phyloP scores from a whole-genome alignment of 2,797 vertebrate species.

The Dryobates pubescens region DNA sequence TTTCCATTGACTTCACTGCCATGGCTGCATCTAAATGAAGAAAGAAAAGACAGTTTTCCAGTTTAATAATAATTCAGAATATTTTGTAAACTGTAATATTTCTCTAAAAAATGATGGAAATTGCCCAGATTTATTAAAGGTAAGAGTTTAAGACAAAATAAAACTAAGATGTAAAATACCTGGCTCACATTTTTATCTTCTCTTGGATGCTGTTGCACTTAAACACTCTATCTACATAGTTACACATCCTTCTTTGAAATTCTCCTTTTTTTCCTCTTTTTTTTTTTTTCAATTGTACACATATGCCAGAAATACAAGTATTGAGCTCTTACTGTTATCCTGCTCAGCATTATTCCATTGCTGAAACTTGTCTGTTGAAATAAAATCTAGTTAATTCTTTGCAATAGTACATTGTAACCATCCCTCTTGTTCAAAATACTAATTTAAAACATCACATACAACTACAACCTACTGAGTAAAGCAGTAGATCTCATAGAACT shows the following conservation, averaged over 20 bases:
- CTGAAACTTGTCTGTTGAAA: not conserved
- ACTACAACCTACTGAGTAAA: not conserved
- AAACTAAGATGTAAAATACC: not conserved
- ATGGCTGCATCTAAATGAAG: not conserved
- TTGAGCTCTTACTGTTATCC: not conserved
- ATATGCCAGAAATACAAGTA: not conserved
- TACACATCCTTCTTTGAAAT: not conserved
- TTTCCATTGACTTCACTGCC: not conserved
- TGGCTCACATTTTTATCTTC: not conserved
- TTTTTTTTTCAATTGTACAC: not conserved
- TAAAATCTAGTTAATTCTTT: not conserved
- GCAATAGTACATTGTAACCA: not conserved
- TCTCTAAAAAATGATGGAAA: not conserved
- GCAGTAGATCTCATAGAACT: not conserved
- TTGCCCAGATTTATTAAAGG: not conserved
- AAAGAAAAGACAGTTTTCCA: not conserved
- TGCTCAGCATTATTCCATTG: not conserved
- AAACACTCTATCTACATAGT: not conserved
- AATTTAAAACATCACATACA: not conserved
- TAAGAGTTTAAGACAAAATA: not conserved
- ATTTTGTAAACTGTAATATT: not conserved
- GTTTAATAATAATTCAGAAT: not conserved
- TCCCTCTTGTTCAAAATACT: not conserved
- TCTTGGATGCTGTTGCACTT: not conserved
- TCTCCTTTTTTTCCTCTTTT: not conserved